phyloP scores from a whole-genome alignment of 2,113 vertebrate genomes.

The Gymnarchus niloticus region DNA sequence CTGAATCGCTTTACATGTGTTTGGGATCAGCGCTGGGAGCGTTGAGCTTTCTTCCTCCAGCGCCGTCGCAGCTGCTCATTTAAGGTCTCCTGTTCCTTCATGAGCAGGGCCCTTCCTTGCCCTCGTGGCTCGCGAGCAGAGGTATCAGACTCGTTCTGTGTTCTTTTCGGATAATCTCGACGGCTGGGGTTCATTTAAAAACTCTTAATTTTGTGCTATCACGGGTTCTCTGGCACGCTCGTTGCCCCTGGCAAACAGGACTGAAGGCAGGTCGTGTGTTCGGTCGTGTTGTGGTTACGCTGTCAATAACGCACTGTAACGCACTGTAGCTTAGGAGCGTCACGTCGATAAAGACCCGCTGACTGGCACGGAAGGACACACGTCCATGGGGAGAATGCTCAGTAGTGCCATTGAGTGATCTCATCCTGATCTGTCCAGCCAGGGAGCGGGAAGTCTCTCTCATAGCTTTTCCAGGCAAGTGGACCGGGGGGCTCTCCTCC shows the following conservation, averaged over 20 bases:
- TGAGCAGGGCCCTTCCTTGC: background rate
- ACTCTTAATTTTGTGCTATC: background rate
- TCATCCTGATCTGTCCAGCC: no score
- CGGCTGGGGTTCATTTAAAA: background rate
- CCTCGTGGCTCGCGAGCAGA: no score
- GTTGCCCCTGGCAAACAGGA: background rate
- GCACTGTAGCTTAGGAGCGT: background rate
- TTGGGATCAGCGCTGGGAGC: conserved; percentile 63
- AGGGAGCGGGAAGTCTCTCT: background rate
- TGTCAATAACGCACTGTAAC: no score
- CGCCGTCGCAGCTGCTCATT: background rate
- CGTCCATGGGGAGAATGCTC: no score
- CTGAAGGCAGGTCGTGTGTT: background rate
- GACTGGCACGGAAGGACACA: background rate
- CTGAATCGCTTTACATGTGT: conserved; percentile 61
- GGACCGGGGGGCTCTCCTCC: background rate
- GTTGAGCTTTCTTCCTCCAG: conserved; percentile 39
- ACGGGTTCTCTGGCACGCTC: background rate
- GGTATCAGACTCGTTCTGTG: background rate
- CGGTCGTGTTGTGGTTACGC: no score
- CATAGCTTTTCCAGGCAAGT: background rate
- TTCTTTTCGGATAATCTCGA: background rate
- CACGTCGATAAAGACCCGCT: background rate
- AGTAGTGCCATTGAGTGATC: background rate
- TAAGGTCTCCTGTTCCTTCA: background rate